Evolutionary conservation across 2,888 invertebrate species (phyloP).

Genomic region (Argynnis bischoffii): DNA sequence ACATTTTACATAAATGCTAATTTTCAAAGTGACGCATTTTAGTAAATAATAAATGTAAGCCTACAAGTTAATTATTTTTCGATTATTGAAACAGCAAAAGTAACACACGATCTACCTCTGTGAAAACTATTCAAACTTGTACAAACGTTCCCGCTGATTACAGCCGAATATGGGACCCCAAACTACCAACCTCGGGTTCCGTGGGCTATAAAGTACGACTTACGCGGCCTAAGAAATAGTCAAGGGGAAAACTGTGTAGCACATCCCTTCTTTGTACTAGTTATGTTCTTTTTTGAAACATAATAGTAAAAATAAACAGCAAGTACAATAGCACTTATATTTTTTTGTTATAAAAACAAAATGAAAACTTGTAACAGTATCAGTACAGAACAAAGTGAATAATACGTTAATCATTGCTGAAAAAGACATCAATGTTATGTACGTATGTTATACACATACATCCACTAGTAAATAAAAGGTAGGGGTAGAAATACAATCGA

Average conservation of each 20-base stretch:
- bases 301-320: not conserved
- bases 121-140: conserved; percentile 4
- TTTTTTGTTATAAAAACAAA: no score
- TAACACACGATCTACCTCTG: not conserved
- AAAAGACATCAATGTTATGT: conserved; percentile 25
- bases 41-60: no score
- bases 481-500: conserved; percentile 46
- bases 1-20: no score
- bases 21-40: no score
- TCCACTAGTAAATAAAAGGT: conserved; percentile 25
- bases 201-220: conserved; percentile 69
- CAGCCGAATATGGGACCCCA: conserved; percentile 60
- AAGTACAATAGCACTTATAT: no score
- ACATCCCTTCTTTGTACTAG: conserved; percentile 10
- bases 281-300: not conserved
- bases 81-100: not conserved
- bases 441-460: conserved; percentile 33
- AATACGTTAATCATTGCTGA: not conserved
- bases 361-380: not conserved
- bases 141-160: conserved; percentile 58
- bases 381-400: not conserved
- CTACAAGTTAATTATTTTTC: no score
- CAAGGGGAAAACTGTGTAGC: conserved; percentile 45
- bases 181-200: conserved; percentile 61
- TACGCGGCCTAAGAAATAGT: conserved; percentile 53